Evolutionary conservation across 2,888 invertebrate species (phyloP).

Genomic region (Drosophila subsilvestris): DNA sequence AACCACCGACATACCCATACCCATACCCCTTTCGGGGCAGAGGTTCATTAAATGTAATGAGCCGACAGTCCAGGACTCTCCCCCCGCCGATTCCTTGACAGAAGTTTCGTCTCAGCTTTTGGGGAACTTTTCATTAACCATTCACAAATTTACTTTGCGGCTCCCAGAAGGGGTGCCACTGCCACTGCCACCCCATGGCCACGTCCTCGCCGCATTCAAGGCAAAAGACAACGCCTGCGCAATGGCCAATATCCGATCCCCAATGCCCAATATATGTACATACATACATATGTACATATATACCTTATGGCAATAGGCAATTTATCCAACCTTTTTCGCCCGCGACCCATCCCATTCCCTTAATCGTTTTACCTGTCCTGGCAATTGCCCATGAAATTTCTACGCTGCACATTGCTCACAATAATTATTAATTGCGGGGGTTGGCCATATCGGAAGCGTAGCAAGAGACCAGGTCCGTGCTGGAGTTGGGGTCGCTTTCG

Average conservation of each 20-base stretch:
- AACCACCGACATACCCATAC: neutral
- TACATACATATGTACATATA: neutral
- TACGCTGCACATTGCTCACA: slow-evolving; percentile 64
- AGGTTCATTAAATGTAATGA: slow-evolving; percentile 76
- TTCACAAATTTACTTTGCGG: slow-evolving; percentile 82
- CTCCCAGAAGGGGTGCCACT: slow-evolving; percentile 15
- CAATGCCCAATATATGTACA: neutral
- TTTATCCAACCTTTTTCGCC: slow-evolving; percentile 49
- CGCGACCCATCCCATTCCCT: slow-evolving; percentile 58
- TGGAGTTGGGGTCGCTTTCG: slow-evolving; percentile 4
- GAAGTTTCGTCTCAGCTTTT: slow-evolving; percentile 10
- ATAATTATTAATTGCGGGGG: slow-evolving; percentile 78
- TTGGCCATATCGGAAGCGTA: slow-evolving; percentile 5
- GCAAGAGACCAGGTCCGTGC: neutral
- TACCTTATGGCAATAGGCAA: slow-evolving; percentile 12
- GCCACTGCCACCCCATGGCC: slow-evolving; percentile 30
- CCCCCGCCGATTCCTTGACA: neutral
- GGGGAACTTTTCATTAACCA: slow-evolving; percentile 79
- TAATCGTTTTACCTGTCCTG: slow-evolving; percentile 7
- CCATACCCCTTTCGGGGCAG: slow-evolving; percentile 18
- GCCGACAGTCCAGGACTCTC: slow-evolving; percentile 49
- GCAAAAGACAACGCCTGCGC: slow-evolving; percentile 61
- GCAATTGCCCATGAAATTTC: slow-evolving; percentile 82
- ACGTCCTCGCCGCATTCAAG: slow-evolving; percentile 63
- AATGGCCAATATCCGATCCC: slow-evolving; percentile 9